Conservation (phyloP, 2,888 invertebrate species). For the Protonemura montana region DNA sequence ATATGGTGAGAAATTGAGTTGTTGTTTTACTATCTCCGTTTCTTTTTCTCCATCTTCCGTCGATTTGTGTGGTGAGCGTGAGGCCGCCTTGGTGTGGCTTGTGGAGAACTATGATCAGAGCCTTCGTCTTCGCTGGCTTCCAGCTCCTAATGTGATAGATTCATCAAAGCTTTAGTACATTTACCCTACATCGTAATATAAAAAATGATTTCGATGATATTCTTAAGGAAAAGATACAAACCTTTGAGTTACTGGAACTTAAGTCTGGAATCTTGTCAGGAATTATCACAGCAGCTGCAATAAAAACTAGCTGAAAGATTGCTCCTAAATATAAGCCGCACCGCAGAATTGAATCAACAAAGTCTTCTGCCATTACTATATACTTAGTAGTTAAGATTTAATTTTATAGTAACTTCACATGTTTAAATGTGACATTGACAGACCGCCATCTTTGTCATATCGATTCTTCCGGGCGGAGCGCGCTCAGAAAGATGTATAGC, state of each 20-base stretch:
- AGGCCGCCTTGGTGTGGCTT: constrained; percentile 71
- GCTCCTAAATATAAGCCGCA: constrained; percentile 87
- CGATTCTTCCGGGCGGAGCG: background rate
- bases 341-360: constrained; percentile 76
- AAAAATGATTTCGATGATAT: too few relatives aligned
- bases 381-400: background rate
- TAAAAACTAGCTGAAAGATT: constrained; percentile 84
- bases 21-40: constrained; percentile 64
- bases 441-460: background rate
- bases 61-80: constrained; percentile 60
- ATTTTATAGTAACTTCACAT: background rate
- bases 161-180: background rate
- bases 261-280: constrained; percentile 70
- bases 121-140: constrained; percentile 78
- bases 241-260: constrained; percentile 55
- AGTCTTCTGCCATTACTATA: constrained; percentile 64
- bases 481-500: constrained; percentile 3
- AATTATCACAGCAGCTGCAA: constrained; percentile 81
- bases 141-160: constrained; percentile 58
- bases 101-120: constrained; percentile 75
- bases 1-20: too few relatives aligned
- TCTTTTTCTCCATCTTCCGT: constrained; percentile 75
- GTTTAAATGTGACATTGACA: constrained; percentile 3
- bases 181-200: too few relatives aligned
- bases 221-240: constrained; percentile 29